Percentiles rank a stretch among this genome's conserved stretches.
Evolutionary conservation across 2,888 invertebrate species (phyloP).

Genomic region (Drosophila lacicola): DNA sequence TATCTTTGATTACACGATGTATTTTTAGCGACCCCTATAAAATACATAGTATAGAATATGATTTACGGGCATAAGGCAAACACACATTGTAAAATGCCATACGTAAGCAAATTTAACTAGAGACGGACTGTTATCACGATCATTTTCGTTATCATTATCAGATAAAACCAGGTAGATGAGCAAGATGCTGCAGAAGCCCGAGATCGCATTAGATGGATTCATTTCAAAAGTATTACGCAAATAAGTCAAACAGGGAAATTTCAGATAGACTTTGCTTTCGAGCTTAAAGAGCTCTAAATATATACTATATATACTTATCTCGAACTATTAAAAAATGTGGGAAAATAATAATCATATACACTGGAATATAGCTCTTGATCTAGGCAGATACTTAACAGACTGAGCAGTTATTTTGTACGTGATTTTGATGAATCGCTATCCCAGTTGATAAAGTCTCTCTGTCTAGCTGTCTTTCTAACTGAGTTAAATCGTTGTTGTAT

Average conservation of each 20-base stretch:
- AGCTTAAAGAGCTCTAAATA: conserved; percentile 13
- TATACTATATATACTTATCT: conserved; percentile 3
- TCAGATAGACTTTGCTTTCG: conserved; percentile 31
- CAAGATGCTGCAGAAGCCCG: conserved; percentile 16
- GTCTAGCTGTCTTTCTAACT: too few relatives aligned
- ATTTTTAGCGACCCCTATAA: conserved; percentile 56
- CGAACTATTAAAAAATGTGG: too few relatives aligned
- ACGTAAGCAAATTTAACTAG: conserved; percentile 57
- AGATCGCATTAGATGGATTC: background rate
- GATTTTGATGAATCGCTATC: too few relatives aligned
- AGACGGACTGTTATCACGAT: conserved; percentile 39
- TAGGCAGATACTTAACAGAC: too few relatives aligned
- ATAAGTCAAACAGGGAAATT: conserved; percentile 24
- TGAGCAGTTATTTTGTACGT: too few relatives aligned
- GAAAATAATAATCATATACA: too few relatives aligned
- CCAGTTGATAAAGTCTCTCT: too few relatives aligned
- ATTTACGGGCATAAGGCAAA: conserved; percentile 41
- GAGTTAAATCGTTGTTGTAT: too few relatives aligned
- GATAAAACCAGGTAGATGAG: conserved; percentile 24
- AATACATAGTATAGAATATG: conserved; percentile 38
- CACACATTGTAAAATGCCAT: conserved; percentile 59
- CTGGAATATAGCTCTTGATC: too few relatives aligned
- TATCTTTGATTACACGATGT: conserved; percentile 19
- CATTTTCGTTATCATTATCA: conserved; percentile 42
- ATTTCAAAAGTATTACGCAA: conserved; percentile 40